Evolutionary conservation across 2,888 invertebrate genomes (phyloP).

Genomic region (Drosophila neonasuta): DNA sequence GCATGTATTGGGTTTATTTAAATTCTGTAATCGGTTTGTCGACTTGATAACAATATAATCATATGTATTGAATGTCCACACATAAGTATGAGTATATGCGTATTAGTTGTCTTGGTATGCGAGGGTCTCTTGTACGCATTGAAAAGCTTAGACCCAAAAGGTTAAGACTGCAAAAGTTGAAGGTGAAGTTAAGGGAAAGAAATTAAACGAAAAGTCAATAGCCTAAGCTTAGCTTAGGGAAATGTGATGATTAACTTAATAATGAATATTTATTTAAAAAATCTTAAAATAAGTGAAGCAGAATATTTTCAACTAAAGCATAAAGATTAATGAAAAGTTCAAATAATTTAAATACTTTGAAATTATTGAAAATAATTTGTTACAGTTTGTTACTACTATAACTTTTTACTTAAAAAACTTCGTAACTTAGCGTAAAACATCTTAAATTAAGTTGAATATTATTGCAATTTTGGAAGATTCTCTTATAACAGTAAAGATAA

Average conservation of each 20-base stretch:
- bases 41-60: slow-evolving; percentile 31
- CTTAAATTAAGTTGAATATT: too few species aligned
- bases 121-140: not conserved
- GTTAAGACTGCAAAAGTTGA: not conserved
- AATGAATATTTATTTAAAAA: not conserved
- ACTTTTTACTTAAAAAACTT: too few species aligned
- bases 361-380: too few species aligned
- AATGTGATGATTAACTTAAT: not conserved
- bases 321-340: too few species aligned
- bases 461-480: too few species aligned
- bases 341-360: too few species aligned
- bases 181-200: not conserved
- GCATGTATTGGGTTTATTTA: slow-evolving; percentile 22
- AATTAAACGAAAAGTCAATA: not conserved
- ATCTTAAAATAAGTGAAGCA: not conserved
- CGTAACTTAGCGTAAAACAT: too few species aligned
- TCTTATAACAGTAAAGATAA: too few species aligned
- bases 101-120: not conserved
- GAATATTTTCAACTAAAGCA: too few species aligned
- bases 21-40: slow-evolving; percentile 15
- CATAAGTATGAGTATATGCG: not conserved
- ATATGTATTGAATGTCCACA: not conserved
- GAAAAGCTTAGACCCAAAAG: not conserved
- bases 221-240: not conserved
- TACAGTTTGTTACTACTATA: too few species aligned